Conservation (phyloP, 2,113 vertebrate species). For the Myodes glareolus region DNA sequence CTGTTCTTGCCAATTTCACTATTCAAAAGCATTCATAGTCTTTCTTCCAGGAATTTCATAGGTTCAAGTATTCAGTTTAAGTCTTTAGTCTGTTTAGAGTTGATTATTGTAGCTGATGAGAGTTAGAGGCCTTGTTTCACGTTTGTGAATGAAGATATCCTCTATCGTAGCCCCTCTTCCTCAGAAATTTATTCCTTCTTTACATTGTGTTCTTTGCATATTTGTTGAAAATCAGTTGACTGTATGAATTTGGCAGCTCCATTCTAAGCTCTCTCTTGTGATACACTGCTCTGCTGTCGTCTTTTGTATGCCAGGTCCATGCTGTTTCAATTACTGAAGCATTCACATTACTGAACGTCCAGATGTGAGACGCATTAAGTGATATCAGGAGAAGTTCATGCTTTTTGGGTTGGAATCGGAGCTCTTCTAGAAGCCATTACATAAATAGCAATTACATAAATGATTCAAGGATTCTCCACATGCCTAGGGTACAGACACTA, state of each 20-base stretch:
- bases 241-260: background rate
- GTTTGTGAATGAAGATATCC: background rate
- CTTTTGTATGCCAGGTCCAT: background rate
- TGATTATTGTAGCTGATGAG: background rate
- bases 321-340: background rate
- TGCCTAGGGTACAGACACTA: background rate
- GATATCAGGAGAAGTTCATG: background rate
- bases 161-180: too few species aligned
- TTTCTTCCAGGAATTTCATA: background rate
- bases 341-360: background rate
- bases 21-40: background rate
- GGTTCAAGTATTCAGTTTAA: background rate
- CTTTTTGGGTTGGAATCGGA: background rate
- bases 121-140: background rate
- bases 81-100: background rate
- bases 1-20: background rate
- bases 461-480: slow-evolving; percentile 3
- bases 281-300: background rate
- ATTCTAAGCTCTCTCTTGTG: background rate
- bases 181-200: background rate
- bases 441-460: background rate
- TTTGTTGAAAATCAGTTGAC: background rate
- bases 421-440: background rate
- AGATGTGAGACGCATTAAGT: background rate
- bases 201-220: background rate